Evolutionary conservation across 2,888 invertebrate species (phyloP).

Genomic region (Hypsopygia costalis): DNA sequence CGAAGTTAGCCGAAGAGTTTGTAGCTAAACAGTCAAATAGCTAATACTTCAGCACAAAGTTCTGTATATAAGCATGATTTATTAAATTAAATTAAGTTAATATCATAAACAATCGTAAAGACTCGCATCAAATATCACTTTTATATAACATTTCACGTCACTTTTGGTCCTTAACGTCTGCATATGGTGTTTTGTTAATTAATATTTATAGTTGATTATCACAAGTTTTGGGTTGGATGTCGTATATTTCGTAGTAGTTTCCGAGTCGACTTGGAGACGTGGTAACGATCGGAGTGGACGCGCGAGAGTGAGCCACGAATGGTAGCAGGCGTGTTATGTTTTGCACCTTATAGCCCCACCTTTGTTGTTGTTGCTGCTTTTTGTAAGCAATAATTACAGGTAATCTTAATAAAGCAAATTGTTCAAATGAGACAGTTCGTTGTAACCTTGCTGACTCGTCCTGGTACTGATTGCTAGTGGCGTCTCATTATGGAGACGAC

Average conservation of each 20-base stretch:
- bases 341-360: conserved; percentile 57
- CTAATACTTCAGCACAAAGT: conserved; percentile 32
- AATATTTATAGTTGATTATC: conserved; percentile 2
- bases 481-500: not conserved
- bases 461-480: not conserved
- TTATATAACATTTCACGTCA: conserved; percentile 60
- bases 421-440: not conserved
- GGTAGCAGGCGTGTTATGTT: conserved; percentile 40
- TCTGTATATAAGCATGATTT: conserved; percentile 44
- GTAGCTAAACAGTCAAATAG: conserved; percentile 14
- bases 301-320: conserved; percentile 39
- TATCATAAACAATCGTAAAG: conserved; percentile 42
- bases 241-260: conserved; percentile 1
- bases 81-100: conserved; percentile 24
- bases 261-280: conserved; percentile 3
- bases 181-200: conserved; percentile 32
- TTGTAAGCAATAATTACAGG: conserved; percentile 4
- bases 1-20: conserved; percentile 13
- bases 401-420: conserved; percentile 1
- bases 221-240: conserved; percentile 11
- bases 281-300: conserved; percentile 10
- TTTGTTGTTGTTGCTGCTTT: conserved; percentile 45
- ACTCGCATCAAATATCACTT: conserved; percentile 61
- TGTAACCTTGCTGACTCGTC: not conserved
- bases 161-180: conserved; percentile 45